phyloP scores from a whole-genome alignment of 35 echinoderm and acorn worm genomes.

The Lytechinus variegatus region DNA sequence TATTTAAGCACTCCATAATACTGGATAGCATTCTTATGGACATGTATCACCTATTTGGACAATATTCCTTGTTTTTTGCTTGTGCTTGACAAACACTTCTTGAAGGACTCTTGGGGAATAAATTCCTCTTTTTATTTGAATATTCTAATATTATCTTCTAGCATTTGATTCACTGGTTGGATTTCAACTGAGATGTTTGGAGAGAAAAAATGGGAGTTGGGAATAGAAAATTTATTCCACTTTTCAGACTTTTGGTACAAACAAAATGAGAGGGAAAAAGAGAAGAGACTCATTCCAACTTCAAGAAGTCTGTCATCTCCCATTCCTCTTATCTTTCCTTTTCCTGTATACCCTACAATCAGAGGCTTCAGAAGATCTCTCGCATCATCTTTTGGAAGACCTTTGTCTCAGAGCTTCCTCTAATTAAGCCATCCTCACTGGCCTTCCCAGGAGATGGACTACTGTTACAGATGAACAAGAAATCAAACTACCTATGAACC shows the following conservation, averaged over 20 bases:
- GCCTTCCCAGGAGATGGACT: background rate
- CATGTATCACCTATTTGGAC: no score
- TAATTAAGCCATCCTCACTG: background rate
- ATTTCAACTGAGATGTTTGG: background rate
- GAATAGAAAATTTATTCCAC: background rate
- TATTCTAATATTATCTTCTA: background rate
- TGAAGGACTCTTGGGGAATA: background rate
- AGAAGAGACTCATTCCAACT: background rate
- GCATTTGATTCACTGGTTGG: background rate
- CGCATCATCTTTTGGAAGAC: background rate
- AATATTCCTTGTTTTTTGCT: background rate
- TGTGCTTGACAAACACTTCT: background rate
- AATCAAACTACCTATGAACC: background rate
- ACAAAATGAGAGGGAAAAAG: background rate
- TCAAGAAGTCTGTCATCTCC: no score
- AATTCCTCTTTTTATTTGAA: background rate
- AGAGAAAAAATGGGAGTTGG: background rate
- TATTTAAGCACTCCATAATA: no score
- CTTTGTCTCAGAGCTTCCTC: background rate
- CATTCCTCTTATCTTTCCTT: background rate
- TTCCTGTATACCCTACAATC: background rate
- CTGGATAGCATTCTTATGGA: no score
- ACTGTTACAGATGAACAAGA: background rate
- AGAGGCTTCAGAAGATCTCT: background rate
- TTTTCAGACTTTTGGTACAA: background rate